Evolutionary conservation across 2,113 vertebrate genomes (phyloP).

Genomic region (Kobus ellipsiprymnus): DNA sequence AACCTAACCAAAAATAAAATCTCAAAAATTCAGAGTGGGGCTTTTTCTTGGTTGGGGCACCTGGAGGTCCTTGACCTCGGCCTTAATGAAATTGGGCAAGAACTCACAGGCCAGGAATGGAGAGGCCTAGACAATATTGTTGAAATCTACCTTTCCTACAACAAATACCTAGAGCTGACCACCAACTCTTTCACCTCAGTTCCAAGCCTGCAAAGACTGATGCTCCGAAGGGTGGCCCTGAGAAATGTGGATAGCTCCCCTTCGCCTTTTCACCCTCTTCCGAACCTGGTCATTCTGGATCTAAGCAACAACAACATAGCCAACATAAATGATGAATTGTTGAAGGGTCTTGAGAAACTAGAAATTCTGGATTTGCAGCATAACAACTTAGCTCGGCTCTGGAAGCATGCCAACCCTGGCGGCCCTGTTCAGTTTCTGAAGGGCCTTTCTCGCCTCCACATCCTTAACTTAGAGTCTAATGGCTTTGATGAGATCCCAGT

Average conservation of each 20-base stretch:
- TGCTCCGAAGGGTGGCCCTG: slow-evolving; percentile 84
- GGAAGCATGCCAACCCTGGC: slow-evolving; percentile 89
- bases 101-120: slow-evolving; percentile 89
- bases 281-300: slow-evolving; percentile 87
- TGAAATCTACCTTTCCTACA: slow-evolving; percentile 88
- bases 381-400: slow-evolving; percentile 94
- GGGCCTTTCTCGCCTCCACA: slow-evolving; percentile 73
- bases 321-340: slow-evolving; percentile 83
- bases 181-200: slow-evolving; percentile 84
- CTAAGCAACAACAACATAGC: slow-evolving; percentile 97
- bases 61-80: slow-evolving; percentile 87
- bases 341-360: slow-evolving; percentile 86
- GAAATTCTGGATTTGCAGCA: slow-evolving; percentile 90
- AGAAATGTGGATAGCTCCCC: slow-evolving; percentile 78
- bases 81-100: slow-evolving; percentile 89
- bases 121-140: slow-evolving; percentile 83
- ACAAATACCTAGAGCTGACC: slow-evolving; percentile 81
- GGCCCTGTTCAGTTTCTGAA: slow-evolving; percentile 91
- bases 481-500: slow-evolving; percentile 94
- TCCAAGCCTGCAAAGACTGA: slow-evolving; percentile 84
- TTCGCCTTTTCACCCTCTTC: slow-evolving; percentile 87
- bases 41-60: slow-evolving; percentile 84
- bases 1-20: slow-evolving; percentile 88
- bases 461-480: slow-evolving; percentile 89
- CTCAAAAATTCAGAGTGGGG: slow-evolving; percentile 73